Base-by-base conservation (phyloP, 2,113 vertebrate species). In the Myrmecophaga tridactyla region DNA sequence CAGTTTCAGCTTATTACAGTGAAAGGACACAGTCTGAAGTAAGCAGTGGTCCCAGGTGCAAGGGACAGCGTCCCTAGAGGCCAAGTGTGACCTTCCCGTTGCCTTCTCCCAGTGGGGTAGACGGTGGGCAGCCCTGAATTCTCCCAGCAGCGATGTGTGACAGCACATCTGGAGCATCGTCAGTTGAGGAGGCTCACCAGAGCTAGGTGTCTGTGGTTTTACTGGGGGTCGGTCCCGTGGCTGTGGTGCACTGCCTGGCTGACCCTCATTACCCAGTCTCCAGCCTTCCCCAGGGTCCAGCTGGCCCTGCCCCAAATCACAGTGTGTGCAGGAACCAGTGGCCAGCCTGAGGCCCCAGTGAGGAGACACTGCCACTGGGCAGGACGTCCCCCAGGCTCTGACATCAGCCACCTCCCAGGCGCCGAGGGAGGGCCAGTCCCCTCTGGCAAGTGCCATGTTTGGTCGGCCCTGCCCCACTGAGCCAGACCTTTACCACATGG, bases 71-170 rank as follows among this genome's bases (percentile, higher is more conserved):
- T 31, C 62, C 29, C 1, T 13, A 41, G 6, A 13, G 48, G 15
- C 20, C 0, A 0, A 41, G 27, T 4, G 1, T 7, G 1, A 3
- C 48, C 7, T 13, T 4, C 56, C 63, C 11, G 18, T 23, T 6
- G 8, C 13, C 51, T 25, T 77, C 21, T 25, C 70, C 3, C 2
- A 0, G 21, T 0, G 21, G 60, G 3, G 6, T 6, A 20, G 62
- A 31, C 43, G 4, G 51, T 36, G 4, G 51, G 10, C 36, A 13
- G 46, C 0, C 31, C 2, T n/a, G 0, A 0, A 2, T 5, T 53
- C 23, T 23, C 51, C 31, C 14, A 15, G 76, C 58, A 15, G 4
- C 1, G 8, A 3, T 0, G 1, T 7, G 27, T 73, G 3, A 1
- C 25, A 10, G 12, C 18, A 5, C 4, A 12, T 31, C 3, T 3